Conservation (phyloP, 1,140 invertebrate genomes). For the Anastrepha obliqua region DNA sequence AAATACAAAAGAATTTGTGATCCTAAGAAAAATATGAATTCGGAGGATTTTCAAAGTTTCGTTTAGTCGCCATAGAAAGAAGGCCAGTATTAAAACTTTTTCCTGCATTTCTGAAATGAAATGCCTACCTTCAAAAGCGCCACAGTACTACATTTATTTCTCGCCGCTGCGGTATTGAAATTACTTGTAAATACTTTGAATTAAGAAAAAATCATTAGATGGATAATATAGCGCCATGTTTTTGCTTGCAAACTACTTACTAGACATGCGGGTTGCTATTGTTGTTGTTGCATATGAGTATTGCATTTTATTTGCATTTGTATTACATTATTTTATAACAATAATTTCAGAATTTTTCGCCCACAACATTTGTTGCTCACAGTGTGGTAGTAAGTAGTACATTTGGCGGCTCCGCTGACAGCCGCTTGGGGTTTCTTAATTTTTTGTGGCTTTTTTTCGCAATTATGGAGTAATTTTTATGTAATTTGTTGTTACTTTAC, state of each 20-base stretch:
- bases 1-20: too few species aligned
- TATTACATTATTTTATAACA: not conserved
- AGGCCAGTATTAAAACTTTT: too few species aligned
- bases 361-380: not conserved
- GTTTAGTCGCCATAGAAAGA: too few species aligned
- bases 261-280: not conserved
- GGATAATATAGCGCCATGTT: not conserved
- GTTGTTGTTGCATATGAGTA: too few species aligned
- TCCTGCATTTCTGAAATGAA: too few species aligned
- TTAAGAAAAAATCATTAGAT: not conserved
- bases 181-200: not conserved
- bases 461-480: not conserved
- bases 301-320: too few species aligned
- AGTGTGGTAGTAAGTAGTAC: not conserved
- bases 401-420: not conserved
- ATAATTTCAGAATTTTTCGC: not conserved
- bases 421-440: not conserved
- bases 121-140: too few species aligned
- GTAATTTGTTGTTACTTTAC: conserved; percentile 1
- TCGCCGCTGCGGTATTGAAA: too few species aligned
- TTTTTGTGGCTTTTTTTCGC: conserved; percentile 16
- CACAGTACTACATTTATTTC: too few species aligned
- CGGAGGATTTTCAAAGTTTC: too few species aligned
- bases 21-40: too few species aligned
- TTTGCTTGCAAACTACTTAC: not conserved